A percentile compares a stretch with the other conserved stretches of the same genome.
Evolutionary conservation across 2,113 vertebrate species (phyloP).

Genomic region (Aleadryas rufinucha): DNA sequence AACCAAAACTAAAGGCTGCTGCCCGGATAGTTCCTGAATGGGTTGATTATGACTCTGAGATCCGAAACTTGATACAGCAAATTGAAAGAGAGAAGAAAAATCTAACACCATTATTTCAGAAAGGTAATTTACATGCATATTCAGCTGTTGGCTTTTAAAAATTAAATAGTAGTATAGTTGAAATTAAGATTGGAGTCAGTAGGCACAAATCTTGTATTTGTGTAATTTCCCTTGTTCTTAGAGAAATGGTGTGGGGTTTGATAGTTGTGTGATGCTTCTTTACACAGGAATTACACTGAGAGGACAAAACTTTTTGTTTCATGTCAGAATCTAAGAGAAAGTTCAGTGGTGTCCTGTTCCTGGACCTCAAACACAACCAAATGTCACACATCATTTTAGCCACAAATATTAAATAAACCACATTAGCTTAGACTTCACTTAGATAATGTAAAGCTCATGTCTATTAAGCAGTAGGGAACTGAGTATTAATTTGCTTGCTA

Average conservation of each 20-base stretch:
- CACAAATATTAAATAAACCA: background rate
- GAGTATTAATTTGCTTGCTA: background rate
- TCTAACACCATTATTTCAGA: background rate
- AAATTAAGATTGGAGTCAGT: background rate
- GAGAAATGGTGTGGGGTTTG: background rate
- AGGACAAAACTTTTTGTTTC: background rate
- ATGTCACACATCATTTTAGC: background rate
- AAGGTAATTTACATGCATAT: background rate
- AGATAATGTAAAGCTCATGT: background rate
- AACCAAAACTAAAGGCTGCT: conserved; percentile 92
- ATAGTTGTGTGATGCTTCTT: background rate
- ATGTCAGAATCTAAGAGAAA: background rate
- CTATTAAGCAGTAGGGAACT: background rate
- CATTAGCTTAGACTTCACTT: background rate
- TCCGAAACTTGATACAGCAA: conserved; percentile 77
- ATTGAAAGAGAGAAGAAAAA: conserved; percentile 67
- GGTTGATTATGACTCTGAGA: conserved; percentile 87
- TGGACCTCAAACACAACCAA: background rate
- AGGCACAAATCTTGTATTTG: background rate
- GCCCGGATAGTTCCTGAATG: conserved; percentile 92
- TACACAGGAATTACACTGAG: background rate
- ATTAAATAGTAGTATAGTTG: background rate
- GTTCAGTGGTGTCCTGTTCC: background rate
- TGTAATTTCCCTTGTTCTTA: background rate
- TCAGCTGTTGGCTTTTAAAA: background rate